Percentiles rank a stretch among this genome's conserved stretches.
phyloP scores from a whole-genome alignment of 2,888 invertebrate species.

The Latrodectus elegans region DNA sequence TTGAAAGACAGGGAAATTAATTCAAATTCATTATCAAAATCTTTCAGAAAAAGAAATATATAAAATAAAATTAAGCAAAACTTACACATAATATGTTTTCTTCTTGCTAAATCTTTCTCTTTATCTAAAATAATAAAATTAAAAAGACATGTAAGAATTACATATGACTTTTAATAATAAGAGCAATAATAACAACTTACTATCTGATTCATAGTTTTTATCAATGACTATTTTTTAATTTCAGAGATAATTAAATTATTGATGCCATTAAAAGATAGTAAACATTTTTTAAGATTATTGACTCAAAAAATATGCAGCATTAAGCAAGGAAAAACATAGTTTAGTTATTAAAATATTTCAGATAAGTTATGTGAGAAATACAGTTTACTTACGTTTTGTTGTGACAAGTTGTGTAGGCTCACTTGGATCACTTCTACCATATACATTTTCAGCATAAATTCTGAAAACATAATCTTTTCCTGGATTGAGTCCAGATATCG shows the following conservation, averaged over 20 bases:
- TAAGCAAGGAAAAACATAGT: too few species aligned
- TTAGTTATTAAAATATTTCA: too few species aligned
- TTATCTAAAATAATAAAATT: slow-evolving; percentile 31
- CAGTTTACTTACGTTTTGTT: slow-evolving; percentile 80
- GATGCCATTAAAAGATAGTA: too few species aligned
- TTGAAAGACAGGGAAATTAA: too few species aligned
- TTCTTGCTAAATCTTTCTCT: slow-evolving; percentile 62
- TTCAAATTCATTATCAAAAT: too few species aligned
- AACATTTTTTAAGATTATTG: background rate
- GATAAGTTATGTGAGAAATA: background rate
- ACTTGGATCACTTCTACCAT: slow-evolving; percentile 96
- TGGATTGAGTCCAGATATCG: slow-evolving; percentile 81
- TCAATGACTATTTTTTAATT: too few species aligned
- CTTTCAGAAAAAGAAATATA: too few species aligned
- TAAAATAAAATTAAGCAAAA: background rate
- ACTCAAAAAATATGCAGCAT: background rate
- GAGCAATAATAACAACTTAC: too few species aligned
- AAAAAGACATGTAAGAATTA: too few species aligned
- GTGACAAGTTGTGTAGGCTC: slow-evolving; percentile 88
- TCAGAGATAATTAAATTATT: too few species aligned
- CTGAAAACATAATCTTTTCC: slow-evolving; percentile 98
- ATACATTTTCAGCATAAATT: slow-evolving; percentile 97
- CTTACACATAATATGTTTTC: slow-evolving; percentile 62
- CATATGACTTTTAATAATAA: too few species aligned
- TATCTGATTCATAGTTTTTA: too few species aligned